These are phyloP conservation scores for Oeneis ivallda DNA, from an alignment of 2,888 invertebrate species.

Conservation along the genomic window DNA sequence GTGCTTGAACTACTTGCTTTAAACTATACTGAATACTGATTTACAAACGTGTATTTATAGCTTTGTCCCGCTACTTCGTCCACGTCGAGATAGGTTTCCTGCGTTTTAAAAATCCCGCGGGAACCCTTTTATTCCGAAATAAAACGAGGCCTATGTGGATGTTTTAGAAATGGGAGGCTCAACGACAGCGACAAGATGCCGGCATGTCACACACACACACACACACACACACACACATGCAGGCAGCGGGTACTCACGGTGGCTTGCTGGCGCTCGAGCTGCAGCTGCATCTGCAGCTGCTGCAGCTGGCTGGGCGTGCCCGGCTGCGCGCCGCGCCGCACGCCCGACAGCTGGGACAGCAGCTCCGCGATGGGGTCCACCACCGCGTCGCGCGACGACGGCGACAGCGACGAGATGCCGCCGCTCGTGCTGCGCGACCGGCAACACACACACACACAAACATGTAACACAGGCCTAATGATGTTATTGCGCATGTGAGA, in stretches of 20 bases:
- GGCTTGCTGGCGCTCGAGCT: conserved; percentile 94
- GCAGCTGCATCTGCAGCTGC: conserved; percentile 97
- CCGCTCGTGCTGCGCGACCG: conserved; percentile 86
- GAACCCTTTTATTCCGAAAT: too few relatives aligned
- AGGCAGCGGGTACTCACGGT: conserved; percentile 64
- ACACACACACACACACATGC: too few relatives aligned
- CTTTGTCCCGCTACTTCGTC: too few relatives aligned
- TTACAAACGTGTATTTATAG: too few relatives aligned
- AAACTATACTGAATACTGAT: too few relatives aligned
- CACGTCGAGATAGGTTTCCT: too few relatives aligned
- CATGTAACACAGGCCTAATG: background rate
- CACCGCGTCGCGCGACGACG: conserved; percentile 94
- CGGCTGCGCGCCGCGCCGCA: conserved; percentile 85
- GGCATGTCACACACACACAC: too few relatives aligned
- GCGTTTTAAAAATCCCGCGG: too few relatives aligned
- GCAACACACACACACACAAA: conserved; percentile 25
- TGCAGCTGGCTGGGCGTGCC: conserved; percentile 91
- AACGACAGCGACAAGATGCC: too few relatives aligned
- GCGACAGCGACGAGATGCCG: conserved; percentile 91
- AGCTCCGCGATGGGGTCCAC: conserved; percentile 98
- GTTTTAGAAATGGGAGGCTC: too few relatives aligned
- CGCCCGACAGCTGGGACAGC: conserved; percentile 96
- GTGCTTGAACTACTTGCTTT: too few relatives aligned
- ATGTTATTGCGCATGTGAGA: background rate
- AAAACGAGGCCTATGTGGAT: too few relatives aligned